Conservation (phyloP, 1,140 invertebrate genomes). For the Pseudoatta argentina region DNA sequence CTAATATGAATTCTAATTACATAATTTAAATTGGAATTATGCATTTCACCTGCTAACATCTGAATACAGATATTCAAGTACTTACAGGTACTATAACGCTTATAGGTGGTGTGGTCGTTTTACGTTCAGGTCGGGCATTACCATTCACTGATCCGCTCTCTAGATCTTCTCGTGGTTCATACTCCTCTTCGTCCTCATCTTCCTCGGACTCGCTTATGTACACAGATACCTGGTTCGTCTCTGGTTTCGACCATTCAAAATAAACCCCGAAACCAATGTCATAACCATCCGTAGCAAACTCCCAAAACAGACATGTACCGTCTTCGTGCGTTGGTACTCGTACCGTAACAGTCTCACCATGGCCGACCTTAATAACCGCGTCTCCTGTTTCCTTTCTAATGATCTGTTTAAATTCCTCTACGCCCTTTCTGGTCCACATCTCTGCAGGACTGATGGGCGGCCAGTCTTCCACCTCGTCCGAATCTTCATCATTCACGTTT, state of each 20-base stretch:
- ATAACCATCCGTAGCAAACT: slow-evolving; percentile 99
- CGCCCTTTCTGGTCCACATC: slow-evolving; percentile 97
- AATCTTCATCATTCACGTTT: slow-evolving; percentile 79
- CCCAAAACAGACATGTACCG: slow-evolving; percentile 99
- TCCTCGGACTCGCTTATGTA: slow-evolving; percentile 97
- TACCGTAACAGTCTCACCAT: slow-evolving; percentile 99
- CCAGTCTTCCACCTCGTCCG: slow-evolving; percentile 84
- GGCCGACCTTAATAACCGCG: slow-evolving; percentile 97
- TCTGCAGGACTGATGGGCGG: slow-evolving; percentile 91
- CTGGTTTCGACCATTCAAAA: slow-evolving; percentile 98
- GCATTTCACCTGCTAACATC: not conserved
- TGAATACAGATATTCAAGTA: slow-evolving; percentile 23
- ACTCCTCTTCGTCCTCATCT: slow-evolving; percentile 94
- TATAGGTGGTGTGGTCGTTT: slow-evolving; percentile 80
- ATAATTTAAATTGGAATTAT: not conserved
- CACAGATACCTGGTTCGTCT: slow-evolving; percentile 94
- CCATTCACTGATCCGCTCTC: slow-evolving; percentile 83
- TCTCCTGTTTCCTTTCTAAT: slow-evolving; percentile 96
- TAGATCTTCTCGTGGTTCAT: slow-evolving; percentile 89
- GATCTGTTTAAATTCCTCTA: slow-evolving; percentile 96
- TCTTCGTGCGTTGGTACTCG: slow-evolving; percentile 98
- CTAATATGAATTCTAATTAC: too few species aligned
- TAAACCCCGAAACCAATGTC: slow-evolving; percentile 99
- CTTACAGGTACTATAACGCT: slow-evolving; percentile 85
- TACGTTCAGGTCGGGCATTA: slow-evolving; percentile 77